phyloP scores from a whole-genome alignment of 2,888 invertebrate genomes.

The Melanostoma mellinum region DNA sequence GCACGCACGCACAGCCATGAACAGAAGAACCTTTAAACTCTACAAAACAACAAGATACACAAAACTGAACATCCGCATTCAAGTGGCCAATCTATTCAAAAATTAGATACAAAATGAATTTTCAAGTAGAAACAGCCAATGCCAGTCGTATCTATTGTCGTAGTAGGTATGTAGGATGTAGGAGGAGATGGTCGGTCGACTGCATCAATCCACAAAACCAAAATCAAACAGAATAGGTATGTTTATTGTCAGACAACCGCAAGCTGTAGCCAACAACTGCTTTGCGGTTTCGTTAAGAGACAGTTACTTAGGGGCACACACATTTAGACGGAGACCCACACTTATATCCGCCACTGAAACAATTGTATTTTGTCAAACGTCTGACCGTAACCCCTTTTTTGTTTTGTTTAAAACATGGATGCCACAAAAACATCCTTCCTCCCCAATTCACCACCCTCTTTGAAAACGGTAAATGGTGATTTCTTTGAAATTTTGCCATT shows the following conservation, averaged over 20 bases:
- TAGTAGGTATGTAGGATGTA: not conserved
- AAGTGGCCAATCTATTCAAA: constrained; percentile 38
- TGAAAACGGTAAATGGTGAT: constrained; percentile 1
- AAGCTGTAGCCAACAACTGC: constrained; percentile 68
- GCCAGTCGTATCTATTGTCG: too few relatives aligned
- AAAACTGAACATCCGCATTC: constrained; percentile 28
- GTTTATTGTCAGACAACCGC: constrained; percentile 69
- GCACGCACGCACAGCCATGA: not conserved
- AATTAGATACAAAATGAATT: constrained; percentile 40
- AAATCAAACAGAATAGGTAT: constrained; percentile 64
- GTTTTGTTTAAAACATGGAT: constrained; percentile 38
- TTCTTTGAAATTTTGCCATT: constrained; percentile 43
- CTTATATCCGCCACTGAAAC: constrained; percentile 2
- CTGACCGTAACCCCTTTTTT: constrained; percentile 30
- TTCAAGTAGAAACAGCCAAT: not conserved
- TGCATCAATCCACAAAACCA: constrained; percentile 59
- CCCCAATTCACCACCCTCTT: not conserved
- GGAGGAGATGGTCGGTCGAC: not conserved
- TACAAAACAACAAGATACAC: constrained; percentile 9
- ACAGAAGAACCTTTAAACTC: constrained; percentile 3
- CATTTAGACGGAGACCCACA: not conserved
- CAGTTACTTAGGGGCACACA: constrained; percentile 39
- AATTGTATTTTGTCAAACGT: constrained; percentile 31
- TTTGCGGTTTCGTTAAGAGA: constrained; percentile 64
- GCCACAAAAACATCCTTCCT: constrained; percentile 28